Evolutionary conservation across 2,797 vertebrate species (phyloP), one percentile per base, ranked within the genome.

Genomic region (Eremophila alpestris): DNA sequence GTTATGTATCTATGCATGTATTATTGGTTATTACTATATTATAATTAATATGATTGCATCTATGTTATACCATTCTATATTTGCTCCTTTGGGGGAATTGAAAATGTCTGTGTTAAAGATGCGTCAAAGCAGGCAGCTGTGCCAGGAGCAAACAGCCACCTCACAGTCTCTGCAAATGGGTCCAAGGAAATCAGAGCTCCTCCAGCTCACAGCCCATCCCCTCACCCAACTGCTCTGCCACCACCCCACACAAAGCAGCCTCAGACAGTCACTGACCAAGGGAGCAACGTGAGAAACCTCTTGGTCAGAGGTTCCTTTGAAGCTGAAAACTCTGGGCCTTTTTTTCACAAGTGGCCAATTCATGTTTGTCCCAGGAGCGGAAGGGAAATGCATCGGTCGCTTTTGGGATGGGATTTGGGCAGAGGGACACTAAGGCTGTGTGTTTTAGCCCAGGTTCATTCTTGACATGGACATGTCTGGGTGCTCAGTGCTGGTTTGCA

Each of bases 311-410:
- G 63, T 10, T 14, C 54, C 13, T 87, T 41, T 71, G 54, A 67
- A 56, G 45, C 29, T 83, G 78, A 84, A 71, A 60, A 84, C 23
- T 67, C 45, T 63, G 74, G 32, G 26, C n/a, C 34, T 87, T 84
- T 43, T 74, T n/a, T 40, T 67, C 34, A 71, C 0, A 0, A 51
- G 48, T 13, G 8, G 15, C 7, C 36, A 51, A 14, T 40, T 70
- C 3, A 1, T 2, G 5, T n/a, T 56, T 71, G n/a, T 63, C 74
- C 10, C 34, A 46, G 29, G 89, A 89, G 32, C 17, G n/a, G 49
- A 74, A 67, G 17, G 24, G 19, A 92, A 87, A 55, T 22, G 12
- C 3, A 2, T 40, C 0, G 0, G 38, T 68, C 0, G 0, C 26
- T 64, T 84, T 82, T 49, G 54, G 32, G 26, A 38, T 0, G 0